A percentile compares a stretch with the other conserved stretches of the same genome.
phyloP scores from a whole-genome alignment of 2,888 invertebrate genomes.

The Caenorhabditis panamensis region DNA sequence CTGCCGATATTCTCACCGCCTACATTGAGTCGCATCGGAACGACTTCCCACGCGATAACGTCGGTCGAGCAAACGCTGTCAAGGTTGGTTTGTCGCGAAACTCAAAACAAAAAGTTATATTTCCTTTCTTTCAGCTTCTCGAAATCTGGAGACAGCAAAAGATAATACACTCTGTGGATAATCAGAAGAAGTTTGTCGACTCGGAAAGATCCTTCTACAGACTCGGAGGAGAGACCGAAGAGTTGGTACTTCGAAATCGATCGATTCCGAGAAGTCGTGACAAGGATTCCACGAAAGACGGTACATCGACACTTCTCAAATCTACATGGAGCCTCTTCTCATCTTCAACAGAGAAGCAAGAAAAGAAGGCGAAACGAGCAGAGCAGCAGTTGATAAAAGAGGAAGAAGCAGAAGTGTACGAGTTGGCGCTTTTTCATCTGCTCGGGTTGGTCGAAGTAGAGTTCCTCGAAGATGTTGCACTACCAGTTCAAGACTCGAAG shows the following conservation, averaged over 20 bases:
- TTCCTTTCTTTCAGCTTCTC: constrained; percentile 38
- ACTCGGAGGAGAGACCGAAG: constrained; percentile 41
- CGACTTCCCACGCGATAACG: constrained; percentile 48
- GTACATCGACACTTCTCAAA: constrained; percentile 39
- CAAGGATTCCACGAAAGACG: constrained; percentile 42
- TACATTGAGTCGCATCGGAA: constrained; percentile 41
- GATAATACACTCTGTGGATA: constrained; percentile 25
- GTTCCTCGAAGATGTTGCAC: constrained; percentile 59
- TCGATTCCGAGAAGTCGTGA: constrained; percentile 56
- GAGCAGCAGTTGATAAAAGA: constrained; percentile 50
- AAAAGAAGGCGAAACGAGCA: constrained; percentile 45
- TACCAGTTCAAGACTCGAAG: constrained; percentile 54
- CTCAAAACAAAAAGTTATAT: too few species aligned
- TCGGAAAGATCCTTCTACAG: constrained; percentile 44
- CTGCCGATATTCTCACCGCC: constrained; percentile 51
- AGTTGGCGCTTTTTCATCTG: constrained; percentile 54
- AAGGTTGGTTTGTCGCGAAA: too few species aligned
- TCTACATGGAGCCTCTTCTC: constrained; percentile 61
- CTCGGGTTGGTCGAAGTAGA: constrained; percentile 55
- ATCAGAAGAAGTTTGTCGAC: constrained; percentile 43
- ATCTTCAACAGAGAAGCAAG: constrained; percentile 36
- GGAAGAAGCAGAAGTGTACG: constrained; percentile 59
- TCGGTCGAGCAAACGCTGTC: constrained; percentile 50
- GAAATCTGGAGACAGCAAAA: constrained; percentile 51
- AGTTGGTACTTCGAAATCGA: constrained; percentile 52